Base-by-base conservation (phyloP, 2,888 invertebrate genomes). In the Folsomia manolachei region DNA sequence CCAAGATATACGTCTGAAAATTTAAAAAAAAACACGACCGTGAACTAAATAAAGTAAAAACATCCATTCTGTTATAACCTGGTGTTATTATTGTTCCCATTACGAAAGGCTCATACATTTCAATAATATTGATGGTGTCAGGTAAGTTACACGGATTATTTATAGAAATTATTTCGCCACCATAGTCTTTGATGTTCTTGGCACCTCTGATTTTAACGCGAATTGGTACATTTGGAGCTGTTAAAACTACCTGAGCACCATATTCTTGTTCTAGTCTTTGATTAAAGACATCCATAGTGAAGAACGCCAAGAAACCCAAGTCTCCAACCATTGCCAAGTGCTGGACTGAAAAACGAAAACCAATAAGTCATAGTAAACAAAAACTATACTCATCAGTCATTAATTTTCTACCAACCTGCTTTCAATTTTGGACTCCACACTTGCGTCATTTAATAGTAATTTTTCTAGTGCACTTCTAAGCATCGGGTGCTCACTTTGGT, bases 391-490 rank as follows among this genome's bases (percentile, higher is more conserved):
- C 26, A 11, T 1, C n/a, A 52, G 39, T 75, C 71, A n/a, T n/a
- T n/a, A n/a, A n/a, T n/a, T n/a, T n/a, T n/a, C n/a, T n/a, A n/a
- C n/a, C n/a, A 85, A 93, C 94, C 93, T 94, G 2, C 91, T 89
- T 85, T 97, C 97, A 19, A 89, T 83, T 53, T 86, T 86, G 2
- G 95, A 87, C n/a, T 89, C 88, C 2, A 98, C 97, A 73, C 94
- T 95, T 4, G 94, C 91, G 85, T 99, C 98, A 84, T 97, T 99
- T 56, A 99, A 86, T n/a, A 90, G 88, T 63, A 99, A 86, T 84
- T 95, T 95, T 75, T 95, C 94, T 69, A 99, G 90, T 14, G 98
- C 94, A 82, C 87, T 88, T 81, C 90, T 87, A 19, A 97, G 85
- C 69, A 87, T 86, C 0, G 88, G 83, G 82, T 91, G 91, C 82